Evolutionary conservation across 2,888 invertebrate genomes (phyloP), one percentile per base, ranked within the genome.

Genomic region (Flexamia atlantica): DNA sequence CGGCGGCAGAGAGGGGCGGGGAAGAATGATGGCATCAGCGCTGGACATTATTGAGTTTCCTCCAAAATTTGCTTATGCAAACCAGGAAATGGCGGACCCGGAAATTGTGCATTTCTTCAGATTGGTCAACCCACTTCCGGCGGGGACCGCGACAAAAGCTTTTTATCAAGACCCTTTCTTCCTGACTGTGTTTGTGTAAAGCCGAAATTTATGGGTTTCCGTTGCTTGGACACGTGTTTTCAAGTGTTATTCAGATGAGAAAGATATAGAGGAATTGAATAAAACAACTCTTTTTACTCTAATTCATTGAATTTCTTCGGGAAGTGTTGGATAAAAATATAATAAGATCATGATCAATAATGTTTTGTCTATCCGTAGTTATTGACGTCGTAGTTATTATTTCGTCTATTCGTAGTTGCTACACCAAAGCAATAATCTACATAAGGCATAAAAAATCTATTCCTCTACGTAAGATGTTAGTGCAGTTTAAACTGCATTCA

Each of bases 31-130:
- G 14, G 28, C 64, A 28, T 64, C 64, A 64, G 64, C 4, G 64
- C 36, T 53, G 57, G 79, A 36, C 57, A 20, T 79, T 79, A 81
- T 72, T 81, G 84, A 84, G 72, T 84, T 81, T 84, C 80, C 72
- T 57, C 42, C 68, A 70, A 83, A 84, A 84, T 84, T 84, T 84
- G 84, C 81, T 84, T 84, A 84, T 84, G 84, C 84, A 84, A 84
- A 84, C 70, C 74, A 53, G 82, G 74, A 57, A 84, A 80, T 42
- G 72, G 81, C 60, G 72, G 36, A 81, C 70, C 72, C 82, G 82
- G 82, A 83, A 83, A 83, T 74, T 83, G 82, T 83, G 72, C 70
- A 74, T 83, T 83, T 74, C 70, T 83, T 83, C 74, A 72, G 82
- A 74, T 40, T 74, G 82, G 82, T 74, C 82, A 83, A 23, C 82